phyloP scores from a whole-genome alignment of 2,888 invertebrate species.

The Aphidius colemani region DNA sequence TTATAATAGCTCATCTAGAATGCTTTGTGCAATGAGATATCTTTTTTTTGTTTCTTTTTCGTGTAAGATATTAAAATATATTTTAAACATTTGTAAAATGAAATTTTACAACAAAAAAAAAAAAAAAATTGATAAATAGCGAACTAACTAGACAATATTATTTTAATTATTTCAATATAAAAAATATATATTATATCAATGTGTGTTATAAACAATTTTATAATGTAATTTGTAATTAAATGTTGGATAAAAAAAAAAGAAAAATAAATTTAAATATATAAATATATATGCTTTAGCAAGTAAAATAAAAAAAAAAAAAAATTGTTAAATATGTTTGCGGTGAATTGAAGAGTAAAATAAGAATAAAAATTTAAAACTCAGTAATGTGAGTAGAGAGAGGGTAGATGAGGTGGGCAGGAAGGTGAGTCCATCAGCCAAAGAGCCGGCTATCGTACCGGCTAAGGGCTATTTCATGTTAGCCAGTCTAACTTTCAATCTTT shows the following conservation, averaged over 20 bases:
- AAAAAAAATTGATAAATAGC: too few relatives aligned
- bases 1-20: conserved; percentile 51
- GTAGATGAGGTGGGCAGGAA: conserved; percentile 38
- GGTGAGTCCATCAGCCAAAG: conserved; percentile 57
- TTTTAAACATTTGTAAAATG: too few relatives aligned
- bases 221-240: too few relatives aligned
- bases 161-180: too few relatives aligned
- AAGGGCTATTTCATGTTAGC: conserved; percentile 60
- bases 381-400: conserved; percentile 18
- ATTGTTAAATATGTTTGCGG: conserved; percentile 16
- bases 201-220: too few relatives aligned
- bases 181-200: too few relatives aligned
- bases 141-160: too few relatives aligned
- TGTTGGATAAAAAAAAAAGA: too few relatives aligned
- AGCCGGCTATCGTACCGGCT: conserved; percentile 57
- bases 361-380: conserved; percentile 16
- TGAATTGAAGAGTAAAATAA: conserved; percentile 24
- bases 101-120: too few relatives aligned
- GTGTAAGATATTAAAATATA: too few relatives aligned
- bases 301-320: conserved; percentile 9
- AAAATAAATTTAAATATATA: too few relatives aligned
- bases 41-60: conserved; percentile 45
- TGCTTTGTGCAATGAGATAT: conserved; percentile 54
- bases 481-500: conserved; percentile 48
- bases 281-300: too few relatives aligned